These are phyloP conservation scores for Rhinopomastus cyanomelas DNA, from an alignment of 2,113 vertebrate species.

Conservation along the genomic window DNA sequence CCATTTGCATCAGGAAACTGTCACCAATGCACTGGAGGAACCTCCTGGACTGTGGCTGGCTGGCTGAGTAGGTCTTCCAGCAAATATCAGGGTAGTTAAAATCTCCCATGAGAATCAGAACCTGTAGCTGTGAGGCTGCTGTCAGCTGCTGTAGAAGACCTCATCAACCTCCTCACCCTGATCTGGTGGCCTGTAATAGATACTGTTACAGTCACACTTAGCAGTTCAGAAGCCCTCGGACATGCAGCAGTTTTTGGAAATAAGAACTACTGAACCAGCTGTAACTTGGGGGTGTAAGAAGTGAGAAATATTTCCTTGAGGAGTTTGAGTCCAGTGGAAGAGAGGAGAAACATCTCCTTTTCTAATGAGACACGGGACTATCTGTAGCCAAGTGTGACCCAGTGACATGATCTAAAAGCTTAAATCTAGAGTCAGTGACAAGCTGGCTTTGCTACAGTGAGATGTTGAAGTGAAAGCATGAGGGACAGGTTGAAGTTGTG, in stretches of 20 bases:
- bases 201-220: background rate
- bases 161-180: no score
- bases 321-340: background rate
- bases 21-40: no score
- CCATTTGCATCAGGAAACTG: no score
- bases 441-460: background rate
- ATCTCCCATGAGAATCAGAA: no score
- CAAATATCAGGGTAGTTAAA: no score
- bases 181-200: no score
- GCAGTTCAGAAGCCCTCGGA: background rate
- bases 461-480: background rate
- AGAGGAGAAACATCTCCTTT: background rate
- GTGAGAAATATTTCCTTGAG: background rate
- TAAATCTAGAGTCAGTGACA: background rate
- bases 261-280: background rate
- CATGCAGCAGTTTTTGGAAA: background rate
- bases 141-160: no score
- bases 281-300: background rate
- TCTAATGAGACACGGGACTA: background rate
- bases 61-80: no score
- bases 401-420: background rate
- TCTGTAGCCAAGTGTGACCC: background rate
- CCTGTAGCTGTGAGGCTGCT: no score
- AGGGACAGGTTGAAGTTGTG: background rate
- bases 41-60: no score